phyloP scores from a whole-genome alignment of 2,888 invertebrate genomes.

The Platycheirus albimanus region DNA sequence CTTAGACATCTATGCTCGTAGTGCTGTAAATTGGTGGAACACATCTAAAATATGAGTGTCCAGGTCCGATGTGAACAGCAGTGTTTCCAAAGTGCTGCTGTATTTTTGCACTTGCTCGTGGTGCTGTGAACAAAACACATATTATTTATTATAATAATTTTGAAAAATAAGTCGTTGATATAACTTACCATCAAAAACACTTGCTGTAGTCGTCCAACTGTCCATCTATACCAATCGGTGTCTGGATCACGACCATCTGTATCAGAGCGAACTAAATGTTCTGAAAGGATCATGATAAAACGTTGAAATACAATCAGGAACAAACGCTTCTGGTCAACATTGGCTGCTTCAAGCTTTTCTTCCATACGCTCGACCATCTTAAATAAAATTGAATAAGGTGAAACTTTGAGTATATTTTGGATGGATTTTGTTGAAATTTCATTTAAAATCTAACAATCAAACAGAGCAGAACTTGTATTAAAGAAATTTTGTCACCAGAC shows the following conservation, averaged over 20 bases:
- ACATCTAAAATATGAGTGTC: slow-evolving; percentile 98
- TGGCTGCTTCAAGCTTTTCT: slow-evolving; percentile 95
- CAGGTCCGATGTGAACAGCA: slow-evolving; percentile 97
- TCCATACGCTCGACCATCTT: slow-evolving; percentile 97
- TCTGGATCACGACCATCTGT: slow-evolving; percentile 96
- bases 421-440: too few species aligned
- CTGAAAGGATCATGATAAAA: slow-evolving; percentile 98
- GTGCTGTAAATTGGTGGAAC: slow-evolving; percentile 98
- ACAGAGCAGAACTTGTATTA: too few species aligned
- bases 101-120: slow-evolving; percentile 99
- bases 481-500: too few species aligned
- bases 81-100: slow-evolving; percentile 95
- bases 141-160: too few species aligned
- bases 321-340: slow-evolving; percentile 97
- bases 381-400: slow-evolving; percentile 16
- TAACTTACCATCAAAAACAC: slow-evolving; percentile 93
- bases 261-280: slow-evolving; percentile 96
- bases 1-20: slow-evolving; percentile 82
- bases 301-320: slow-evolving; percentile 99
- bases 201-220: slow-evolving; percentile 96
- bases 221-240: slow-evolving; percentile 98
- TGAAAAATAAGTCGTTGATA: slow-evolving; percentile 11
- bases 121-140: slow-evolving; percentile 86
- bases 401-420: too few species aligned
- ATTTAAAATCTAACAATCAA: too few species aligned